A percentile compares a stretch with the other conserved stretches of the same genome.
Conservation (phyloP, 2,113 vertebrate species). For the Cochlearius cochlearius region DNA sequence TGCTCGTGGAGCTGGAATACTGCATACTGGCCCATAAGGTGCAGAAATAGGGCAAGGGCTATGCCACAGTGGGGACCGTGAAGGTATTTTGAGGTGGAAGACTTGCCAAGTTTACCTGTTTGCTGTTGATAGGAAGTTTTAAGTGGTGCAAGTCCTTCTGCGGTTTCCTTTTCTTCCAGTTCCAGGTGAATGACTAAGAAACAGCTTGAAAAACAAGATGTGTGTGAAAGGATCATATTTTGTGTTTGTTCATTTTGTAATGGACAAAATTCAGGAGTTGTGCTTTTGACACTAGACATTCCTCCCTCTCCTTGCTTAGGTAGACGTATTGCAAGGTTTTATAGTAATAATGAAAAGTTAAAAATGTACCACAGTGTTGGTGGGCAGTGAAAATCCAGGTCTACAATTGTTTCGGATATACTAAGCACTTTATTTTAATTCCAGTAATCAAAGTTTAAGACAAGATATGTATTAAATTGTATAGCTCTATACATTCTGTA, state of each 20-base stretch:
- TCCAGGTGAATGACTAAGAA: neutral
- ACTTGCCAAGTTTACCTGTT: neutral
- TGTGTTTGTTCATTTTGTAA: neutral
- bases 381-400: slow-evolving; percentile 10
- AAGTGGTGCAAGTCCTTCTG: neutral
- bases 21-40: neutral
- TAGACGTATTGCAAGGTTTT: neutral
- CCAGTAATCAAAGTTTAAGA: neutral
- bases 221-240: neutral
- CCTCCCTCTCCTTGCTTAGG: neutral
- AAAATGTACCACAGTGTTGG: neutral
- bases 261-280: neutral
- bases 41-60: neutral
- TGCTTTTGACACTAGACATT: neutral
- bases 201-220: neutral
- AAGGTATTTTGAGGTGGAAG: neutral
- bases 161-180: neutral
- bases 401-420: neutral
- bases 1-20: neutral
- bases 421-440: slow-evolving; percentile 53
- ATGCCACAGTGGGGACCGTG: neutral
- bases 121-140: neutral
- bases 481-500: neutral
- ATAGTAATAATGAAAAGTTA: neutral
- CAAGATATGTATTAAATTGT: neutral